A percentile compares a stretch with the other conserved stretches of the same genome.
phyloP scores from a whole-genome alignment of 2,113 vertebrate genomes.

The Tragelaphus buxtoni region DNA sequence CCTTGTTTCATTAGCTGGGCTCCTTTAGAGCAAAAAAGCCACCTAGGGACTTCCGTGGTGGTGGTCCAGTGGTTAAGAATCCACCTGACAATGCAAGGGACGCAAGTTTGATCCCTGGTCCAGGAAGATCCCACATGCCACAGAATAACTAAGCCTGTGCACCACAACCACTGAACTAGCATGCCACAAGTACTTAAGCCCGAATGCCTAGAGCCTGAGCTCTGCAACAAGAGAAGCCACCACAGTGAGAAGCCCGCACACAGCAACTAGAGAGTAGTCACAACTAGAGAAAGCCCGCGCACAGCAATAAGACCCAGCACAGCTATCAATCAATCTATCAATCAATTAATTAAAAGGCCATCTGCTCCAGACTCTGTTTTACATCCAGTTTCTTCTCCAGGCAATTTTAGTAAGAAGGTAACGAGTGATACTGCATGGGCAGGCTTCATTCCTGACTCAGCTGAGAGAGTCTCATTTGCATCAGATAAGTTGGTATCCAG shows the following conservation, averaged over 20 bases:
- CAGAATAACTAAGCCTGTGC: neutral
- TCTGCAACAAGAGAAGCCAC: neutral
- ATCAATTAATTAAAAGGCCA: neutral
- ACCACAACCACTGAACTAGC: neutral
- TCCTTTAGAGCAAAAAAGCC: neutral
- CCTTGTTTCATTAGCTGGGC: neutral
- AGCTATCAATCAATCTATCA: neutral
- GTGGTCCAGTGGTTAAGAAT: neutral
- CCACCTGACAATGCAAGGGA: neutral
- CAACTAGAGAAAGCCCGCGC: neutral
- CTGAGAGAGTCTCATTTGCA: neutral
- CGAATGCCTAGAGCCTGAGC: neutral
- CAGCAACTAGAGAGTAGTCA: neutral
- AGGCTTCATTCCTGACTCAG: neutral
- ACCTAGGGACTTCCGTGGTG: neutral
- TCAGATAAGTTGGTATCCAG: neutral
- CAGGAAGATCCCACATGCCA: neutral
- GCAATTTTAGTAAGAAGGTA: neutral
- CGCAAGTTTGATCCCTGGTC: neutral
- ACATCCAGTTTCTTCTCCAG: neutral
- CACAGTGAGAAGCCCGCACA: fast-evolving
- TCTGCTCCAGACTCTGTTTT: neutral
- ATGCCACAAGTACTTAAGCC: neutral
- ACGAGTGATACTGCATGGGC: neutral
- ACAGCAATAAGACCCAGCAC: neutral